phyloP scores from a whole-genome alignment of 92 coral and sea anemone species.

The Ricordea florida region DNA sequence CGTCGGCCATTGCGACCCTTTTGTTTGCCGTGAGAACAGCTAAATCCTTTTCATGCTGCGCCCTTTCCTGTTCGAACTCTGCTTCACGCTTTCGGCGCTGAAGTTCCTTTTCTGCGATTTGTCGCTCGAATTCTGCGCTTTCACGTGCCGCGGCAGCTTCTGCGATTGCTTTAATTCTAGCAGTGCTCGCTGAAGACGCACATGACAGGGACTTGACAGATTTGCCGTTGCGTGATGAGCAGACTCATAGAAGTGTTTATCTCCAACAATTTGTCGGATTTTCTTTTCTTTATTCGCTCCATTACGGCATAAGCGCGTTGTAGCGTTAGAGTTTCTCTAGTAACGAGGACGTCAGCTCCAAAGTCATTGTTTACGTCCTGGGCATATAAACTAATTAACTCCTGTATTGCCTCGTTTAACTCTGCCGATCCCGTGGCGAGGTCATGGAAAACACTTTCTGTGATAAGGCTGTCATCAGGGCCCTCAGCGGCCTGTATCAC shows the following conservation, averaged over 20 bases:
- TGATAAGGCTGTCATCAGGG: background rate
- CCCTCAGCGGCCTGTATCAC: conserved; percentile 1
- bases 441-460: background rate
- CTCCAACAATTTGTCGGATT: conserved; percentile 41
- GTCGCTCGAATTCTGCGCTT: conserved; percentile 34
- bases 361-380: conserved; percentile 1
- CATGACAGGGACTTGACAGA: background rate
- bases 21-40: conserved; percentile 50
- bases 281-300: conserved; percentile 2
- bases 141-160: conserved; percentile 47
- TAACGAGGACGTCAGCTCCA: background rate
- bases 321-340: background rate
- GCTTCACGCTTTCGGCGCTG: conserved; percentile 47
- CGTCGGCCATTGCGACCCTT: conserved; percentile 54
- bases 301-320: background rate
- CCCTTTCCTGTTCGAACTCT: conserved; percentile 43
- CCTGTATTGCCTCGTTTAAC: background rate
- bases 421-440: conserved; percentile 9
- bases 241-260: background rate
- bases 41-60: conserved; percentile 42
- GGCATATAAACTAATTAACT: background rate
- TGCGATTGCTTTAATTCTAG: conserved; percentile 22
- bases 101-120: conserved; percentile 43
- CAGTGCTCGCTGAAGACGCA: conserved; percentile 5
- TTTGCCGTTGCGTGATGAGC: conserved; percentile 14